Conservation (phyloP, 1,140 invertebrate genomes). For the Aethina tumida region DNA sequence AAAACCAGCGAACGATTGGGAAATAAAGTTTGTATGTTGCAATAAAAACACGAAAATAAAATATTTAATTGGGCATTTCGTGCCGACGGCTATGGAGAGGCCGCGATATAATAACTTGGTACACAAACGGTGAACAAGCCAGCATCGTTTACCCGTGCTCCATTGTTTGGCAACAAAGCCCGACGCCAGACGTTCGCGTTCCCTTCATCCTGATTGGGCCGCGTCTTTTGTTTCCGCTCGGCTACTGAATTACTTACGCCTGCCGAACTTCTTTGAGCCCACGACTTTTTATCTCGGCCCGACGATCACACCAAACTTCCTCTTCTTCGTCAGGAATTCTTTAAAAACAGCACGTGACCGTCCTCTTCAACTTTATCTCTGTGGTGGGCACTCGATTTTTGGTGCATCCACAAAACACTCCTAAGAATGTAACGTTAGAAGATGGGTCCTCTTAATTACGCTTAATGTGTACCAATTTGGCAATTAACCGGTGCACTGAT, state of each 20-base stretch:
- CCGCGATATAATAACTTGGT: conserved; percentile 29
- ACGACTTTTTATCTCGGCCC: conserved; percentile 13
- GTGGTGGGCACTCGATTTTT: too few relatives aligned
- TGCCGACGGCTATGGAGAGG: conserved; percentile 17
- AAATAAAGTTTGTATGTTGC: conserved; percentile 4
- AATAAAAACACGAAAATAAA: conserved; percentile 25
- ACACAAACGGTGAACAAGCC: conserved; percentile 28
- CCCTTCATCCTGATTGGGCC: conserved; percentile 26
- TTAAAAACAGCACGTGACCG: too few relatives aligned
- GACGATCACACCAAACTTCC: too few relatives aligned
- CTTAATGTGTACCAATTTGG: too few relatives aligned
- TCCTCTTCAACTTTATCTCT: too few relatives aligned
- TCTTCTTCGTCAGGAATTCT: too few relatives aligned
- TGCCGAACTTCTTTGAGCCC: conserved; percentile 19
- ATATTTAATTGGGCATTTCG: conserved; percentile 29
- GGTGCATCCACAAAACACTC: too few relatives aligned
- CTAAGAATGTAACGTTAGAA: too few relatives aligned
- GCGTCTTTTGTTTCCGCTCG: conserved; percentile 31
- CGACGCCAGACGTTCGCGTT: conserved; percentile 30
- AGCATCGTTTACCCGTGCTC: conserved; percentile 28
- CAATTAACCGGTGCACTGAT: too few relatives aligned
- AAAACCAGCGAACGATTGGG: too few relatives aligned
- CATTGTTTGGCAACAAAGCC: conserved; percentile 29
- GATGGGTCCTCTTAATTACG: too few relatives aligned
- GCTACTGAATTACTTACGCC: conserved; percentile 28